Evolutionary conservation across 2,888 invertebrate species (phyloP).

Genomic region (Nipponacmea schrenckii): DNA sequence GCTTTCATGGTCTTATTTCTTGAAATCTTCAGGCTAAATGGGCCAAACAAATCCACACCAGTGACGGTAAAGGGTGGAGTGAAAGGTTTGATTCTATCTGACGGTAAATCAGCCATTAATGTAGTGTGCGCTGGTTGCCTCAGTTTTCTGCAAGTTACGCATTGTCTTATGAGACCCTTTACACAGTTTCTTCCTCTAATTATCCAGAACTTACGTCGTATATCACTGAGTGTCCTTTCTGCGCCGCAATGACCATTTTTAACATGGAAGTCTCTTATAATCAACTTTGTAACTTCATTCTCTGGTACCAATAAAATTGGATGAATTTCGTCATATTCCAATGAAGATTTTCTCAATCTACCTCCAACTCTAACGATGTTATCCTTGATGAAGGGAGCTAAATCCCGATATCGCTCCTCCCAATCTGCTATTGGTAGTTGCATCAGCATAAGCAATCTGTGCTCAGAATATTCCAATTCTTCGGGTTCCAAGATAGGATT

Average conservation of each 20-base stretch:
- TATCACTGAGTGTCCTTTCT: no score
- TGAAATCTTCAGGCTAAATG: neutral
- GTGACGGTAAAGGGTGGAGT: conserved; percentile 9
- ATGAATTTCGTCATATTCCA: conserved; percentile 10
- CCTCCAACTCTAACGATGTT: conserved; percentile 16
- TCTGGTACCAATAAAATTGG: conserved; percentile 18
- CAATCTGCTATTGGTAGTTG: conserved; percentile 14
- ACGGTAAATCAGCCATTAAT: conserved; percentile 10
- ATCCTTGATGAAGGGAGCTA: conserved; percentile 15
- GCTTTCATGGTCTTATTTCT: conserved; percentile 5
- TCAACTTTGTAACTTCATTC: no score
- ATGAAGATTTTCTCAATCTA: conserved; percentile 14
- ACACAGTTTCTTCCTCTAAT: no score
- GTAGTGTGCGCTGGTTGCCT: conserved; percentile 11
- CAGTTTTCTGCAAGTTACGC: neutral
- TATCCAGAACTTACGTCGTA: no score
- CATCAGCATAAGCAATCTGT: neutral
- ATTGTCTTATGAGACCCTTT: no score
- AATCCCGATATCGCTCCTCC: conserved; percentile 7
- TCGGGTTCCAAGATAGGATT: neutral
- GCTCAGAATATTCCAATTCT: neutral
- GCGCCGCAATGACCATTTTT: no score
- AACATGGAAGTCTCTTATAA: no score
- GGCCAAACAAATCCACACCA: conserved; percentile 16
- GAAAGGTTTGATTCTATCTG: conserved; percentile 1